A percentile compares a stretch with the other conserved stretches of the same genome.
These are phyloP conservation scores for Chaetodon auriga DNA, from an alignment of 2,113 vertebrate species.

Conservation along the genomic window DNA sequence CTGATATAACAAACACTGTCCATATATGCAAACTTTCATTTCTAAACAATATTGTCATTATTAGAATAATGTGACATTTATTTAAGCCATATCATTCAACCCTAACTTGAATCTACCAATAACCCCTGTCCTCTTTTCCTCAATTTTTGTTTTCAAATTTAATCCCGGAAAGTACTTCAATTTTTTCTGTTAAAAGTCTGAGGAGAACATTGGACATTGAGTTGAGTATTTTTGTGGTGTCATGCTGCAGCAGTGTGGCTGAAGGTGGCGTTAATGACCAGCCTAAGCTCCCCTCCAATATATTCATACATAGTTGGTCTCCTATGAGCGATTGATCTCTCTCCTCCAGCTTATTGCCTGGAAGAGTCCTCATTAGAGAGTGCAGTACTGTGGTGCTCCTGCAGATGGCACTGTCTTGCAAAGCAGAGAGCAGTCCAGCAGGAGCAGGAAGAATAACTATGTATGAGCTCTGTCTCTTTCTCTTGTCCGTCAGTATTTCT, in stretches of 20 bases:
- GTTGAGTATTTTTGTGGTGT: constrained; percentile 1
- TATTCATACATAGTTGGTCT: constrained; percentile 28
- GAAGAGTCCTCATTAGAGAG: constrained; percentile 33
- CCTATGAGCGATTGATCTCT: constrained; percentile 44
- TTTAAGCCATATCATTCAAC: background rate
- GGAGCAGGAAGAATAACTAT: background rate
- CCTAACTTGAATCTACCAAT: background rate
- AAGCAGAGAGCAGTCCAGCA: background rate
- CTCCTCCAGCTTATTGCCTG: constrained; percentile 24
- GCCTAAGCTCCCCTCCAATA: constrained; percentile 14
- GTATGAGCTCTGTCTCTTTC: constrained; percentile 11
- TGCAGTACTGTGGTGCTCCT: constrained; percentile 29
- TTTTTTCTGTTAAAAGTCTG: background rate
- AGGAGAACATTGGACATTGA: background rate
- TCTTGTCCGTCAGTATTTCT: constrained; percentile 32
- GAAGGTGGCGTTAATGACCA: constrained; percentile 29
- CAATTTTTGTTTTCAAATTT: background rate
- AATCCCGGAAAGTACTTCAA: background rate
- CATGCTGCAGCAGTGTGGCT: background rate
- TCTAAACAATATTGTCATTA: background rate
- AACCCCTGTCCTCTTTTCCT: background rate
- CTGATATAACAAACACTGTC: background rate
- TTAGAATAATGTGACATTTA: background rate
- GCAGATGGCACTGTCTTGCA: constrained; percentile 54
- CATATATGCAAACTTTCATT: background rate